Percentiles rank a stretch among this genome's conserved stretches.
These are phyloP conservation scores for Corythornis leucogaster DNA, from an alignment of 2,797 vertebrate genomes.

Conservation along the genomic window DNA sequence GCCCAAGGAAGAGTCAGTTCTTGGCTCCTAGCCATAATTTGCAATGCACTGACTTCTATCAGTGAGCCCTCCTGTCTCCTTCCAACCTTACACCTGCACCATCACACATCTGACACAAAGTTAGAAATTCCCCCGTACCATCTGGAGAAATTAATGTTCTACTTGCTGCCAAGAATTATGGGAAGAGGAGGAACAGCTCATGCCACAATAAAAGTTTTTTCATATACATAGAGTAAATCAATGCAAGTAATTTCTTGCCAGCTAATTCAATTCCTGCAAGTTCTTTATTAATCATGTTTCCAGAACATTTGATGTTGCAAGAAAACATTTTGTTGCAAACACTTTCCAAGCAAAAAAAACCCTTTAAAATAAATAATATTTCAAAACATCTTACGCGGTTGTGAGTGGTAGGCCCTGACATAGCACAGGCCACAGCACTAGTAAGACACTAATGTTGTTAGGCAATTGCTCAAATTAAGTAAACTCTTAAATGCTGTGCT, in stretches of 20 bases:
- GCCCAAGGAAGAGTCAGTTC: not conserved
- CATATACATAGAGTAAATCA: not conserved
- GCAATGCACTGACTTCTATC: not conserved
- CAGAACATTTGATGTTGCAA: not conserved
- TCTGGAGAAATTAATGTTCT: not conserved
- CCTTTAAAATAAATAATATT: not conserved
- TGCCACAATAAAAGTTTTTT: not conserved
- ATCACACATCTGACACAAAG: not conserved
- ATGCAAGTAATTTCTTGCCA: not conserved
- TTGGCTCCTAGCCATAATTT: not conserved
- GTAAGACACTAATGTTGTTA: not conserved
- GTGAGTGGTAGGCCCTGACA: not conserved
- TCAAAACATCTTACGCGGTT: not conserved
- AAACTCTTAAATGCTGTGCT: not conserved
- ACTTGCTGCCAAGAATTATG: not conserved
- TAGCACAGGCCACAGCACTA: not conserved
- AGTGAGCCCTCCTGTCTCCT: not conserved
- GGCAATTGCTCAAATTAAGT: not conserved
- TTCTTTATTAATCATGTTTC: not conserved
- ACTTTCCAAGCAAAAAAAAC: not conserved
- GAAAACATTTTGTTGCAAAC: not conserved
- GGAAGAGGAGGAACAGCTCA: not conserved
- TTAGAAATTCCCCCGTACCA: not conserved
- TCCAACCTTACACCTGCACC: not conserved
- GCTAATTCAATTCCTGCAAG: not conserved